Base-by-base conservation (phyloP, 2,888 invertebrate genomes). In the Tuta absoluta region DNA sequence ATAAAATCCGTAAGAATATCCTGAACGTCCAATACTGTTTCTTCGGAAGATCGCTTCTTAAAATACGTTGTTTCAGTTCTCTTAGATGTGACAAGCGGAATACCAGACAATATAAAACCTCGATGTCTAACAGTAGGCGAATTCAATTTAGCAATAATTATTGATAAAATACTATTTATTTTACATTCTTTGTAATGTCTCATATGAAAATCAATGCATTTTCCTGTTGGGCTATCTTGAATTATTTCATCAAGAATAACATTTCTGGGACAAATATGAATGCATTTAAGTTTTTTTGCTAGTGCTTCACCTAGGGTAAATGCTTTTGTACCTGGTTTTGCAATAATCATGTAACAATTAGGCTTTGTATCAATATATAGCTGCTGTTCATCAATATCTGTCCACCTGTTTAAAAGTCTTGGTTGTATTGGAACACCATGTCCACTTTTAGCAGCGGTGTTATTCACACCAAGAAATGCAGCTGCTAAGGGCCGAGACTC, bases 101-200 rank as follows among this genome's bases (percentile, higher is more conserved):
- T 82, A 8, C 94, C 95, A 65, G 93, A 93, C 69, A 95, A 79
- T 2, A 95, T 90, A 86, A 93, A 95, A 10, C 95, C 95, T 74
- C 93, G 85, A 73, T 94, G 93, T 71, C 84, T 77, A 17, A 93
- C 87, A 28, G 89, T 87, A 64, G 90, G 86, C 21, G 91, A 90
- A 58, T 87, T 79, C 0, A 94, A 68, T 73, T 93, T 92, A 62
- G 81, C 82, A 69, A 92, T 86, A 12, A 95, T 77, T 21, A 94
- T 81, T 67, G 89, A 76, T 60, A 93, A 71, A 33, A 94, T 83
- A 4, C 89, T 78, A 69, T 93, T 89, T 67, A 86, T 86, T 53
- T 89, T 88, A 64, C 93, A 84, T 7, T 88, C 80, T 68, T 92
- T 90, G 53, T 93, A 93, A 56, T 87, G 83, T 74, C 85, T 86